Conservation (phyloP, 2,113 vertebrate species). For the Sinocyclocheilus grahami region DNA sequence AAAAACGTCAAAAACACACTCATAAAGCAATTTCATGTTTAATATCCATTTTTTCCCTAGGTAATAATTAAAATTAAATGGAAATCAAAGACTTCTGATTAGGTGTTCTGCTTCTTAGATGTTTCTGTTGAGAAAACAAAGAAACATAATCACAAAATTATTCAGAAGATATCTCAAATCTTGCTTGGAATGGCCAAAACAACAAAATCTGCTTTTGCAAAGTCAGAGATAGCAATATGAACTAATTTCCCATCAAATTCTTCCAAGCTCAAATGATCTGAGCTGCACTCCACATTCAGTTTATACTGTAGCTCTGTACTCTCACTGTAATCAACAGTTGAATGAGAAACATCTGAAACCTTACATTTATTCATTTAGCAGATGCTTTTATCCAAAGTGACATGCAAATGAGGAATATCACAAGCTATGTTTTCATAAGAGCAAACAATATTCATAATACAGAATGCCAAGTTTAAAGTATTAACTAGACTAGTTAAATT, state of each 20-base stretch:
- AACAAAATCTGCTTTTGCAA: background rate
- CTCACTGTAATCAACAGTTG: background rate
- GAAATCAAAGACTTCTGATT: background rate
- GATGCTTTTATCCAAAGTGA: constrained; percentile 18
- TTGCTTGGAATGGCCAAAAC: background rate
- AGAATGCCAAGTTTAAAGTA: background rate
- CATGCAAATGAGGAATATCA: constrained; percentile 3
- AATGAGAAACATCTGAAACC: background rate
- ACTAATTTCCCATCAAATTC: background rate
- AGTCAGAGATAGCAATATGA: background rate
- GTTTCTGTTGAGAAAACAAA: background rate
- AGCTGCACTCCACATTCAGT: background rate
- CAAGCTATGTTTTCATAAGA: background rate
- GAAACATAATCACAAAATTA: background rate
- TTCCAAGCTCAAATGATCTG: background rate
- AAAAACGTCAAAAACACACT: background rate
- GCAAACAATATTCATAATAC: background rate
- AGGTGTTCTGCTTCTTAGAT: background rate
- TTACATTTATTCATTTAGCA: background rate
- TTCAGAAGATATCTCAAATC: background rate
- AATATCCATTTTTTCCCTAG: background rate
- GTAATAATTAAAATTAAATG: background rate
- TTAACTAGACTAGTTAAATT: background rate
- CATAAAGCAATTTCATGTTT: background rate
- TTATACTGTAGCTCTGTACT: background rate